These are phyloP conservation scores for Haplotaxodon microlepis DNA, from an alignment of 2,113 vertebrate species.

Conservation along the genomic window DNA sequence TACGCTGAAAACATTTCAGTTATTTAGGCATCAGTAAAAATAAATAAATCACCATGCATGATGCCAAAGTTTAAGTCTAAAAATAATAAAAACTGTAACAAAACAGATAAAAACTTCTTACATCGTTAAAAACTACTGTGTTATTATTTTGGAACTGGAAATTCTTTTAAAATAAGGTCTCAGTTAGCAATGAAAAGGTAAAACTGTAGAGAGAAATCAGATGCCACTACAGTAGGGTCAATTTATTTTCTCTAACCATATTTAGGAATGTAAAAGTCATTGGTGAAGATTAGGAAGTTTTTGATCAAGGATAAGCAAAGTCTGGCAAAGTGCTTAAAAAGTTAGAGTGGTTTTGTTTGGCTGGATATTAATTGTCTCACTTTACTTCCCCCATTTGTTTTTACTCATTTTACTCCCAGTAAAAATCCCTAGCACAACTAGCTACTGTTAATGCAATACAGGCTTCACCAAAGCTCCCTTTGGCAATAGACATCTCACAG, in stretches of 20 bases:
- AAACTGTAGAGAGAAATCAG: background rate
- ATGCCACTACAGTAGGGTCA: background rate
- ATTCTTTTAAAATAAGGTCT: background rate
- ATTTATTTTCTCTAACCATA: background rate
- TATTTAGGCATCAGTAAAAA: background rate
- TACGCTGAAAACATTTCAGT: background rate
- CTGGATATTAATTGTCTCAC: background rate
- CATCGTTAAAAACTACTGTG: background rate
- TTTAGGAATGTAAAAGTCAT: background rate
- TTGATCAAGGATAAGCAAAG: background rate
- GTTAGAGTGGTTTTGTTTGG: background rate
- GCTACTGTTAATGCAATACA: background rate
- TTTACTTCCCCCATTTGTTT: rapidly evolving
- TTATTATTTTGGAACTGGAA: background rate
- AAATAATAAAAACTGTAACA: background rate
- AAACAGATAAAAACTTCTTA: background rate
- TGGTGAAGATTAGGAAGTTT: background rate
- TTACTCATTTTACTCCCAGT: background rate
- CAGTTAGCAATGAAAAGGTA: background rate
- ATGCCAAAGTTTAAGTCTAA: background rate
- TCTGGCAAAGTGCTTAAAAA: background rate
- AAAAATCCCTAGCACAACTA: background rate
- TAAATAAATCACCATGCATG: background rate
- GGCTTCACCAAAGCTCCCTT: background rate
- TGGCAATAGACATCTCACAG: background rate